Evolutionary conservation across 2,888 invertebrate genomes (phyloP).

Genomic region (Noctua pronuba): DNA sequence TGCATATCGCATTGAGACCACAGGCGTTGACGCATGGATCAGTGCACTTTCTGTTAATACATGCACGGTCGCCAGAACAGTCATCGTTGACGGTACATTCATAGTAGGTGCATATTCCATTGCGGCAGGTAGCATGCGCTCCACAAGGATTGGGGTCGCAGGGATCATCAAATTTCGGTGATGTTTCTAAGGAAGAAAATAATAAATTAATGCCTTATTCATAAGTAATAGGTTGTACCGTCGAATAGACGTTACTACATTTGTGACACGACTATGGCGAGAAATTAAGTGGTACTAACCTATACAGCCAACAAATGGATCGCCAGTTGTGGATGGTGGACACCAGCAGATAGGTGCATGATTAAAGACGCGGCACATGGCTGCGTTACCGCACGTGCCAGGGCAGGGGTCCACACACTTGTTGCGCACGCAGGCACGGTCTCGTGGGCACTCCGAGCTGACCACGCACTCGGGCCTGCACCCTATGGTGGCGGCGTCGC

Average conservation of each 20-base stretch:
- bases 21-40: constrained; percentile 96
- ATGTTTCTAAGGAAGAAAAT: constrained; percentile 71
- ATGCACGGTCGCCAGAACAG: constrained; percentile 95
- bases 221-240: background rate
- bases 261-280: background rate
- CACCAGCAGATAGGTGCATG: constrained; percentile 94
- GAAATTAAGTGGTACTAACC: constrained; percentile 64
- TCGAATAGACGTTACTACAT: background rate
- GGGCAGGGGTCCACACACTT: constrained; percentile 95
- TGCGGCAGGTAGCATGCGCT: constrained; percentile 92
- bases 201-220: background rate
- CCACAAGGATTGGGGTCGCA: constrained; percentile 94
- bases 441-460: constrained; percentile 94
- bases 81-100: constrained; percentile 97
- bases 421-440: constrained; percentile 94
- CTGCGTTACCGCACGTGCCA: constrained; percentile 95
- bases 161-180: constrained; percentile 88
- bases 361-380: constrained; percentile 92
- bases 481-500: constrained; percentile 93
- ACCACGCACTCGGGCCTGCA: constrained; percentile 96
- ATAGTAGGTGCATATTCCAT: constrained; percentile 93
- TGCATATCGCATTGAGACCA: constrained; percentile 96
- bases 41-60: constrained; percentile 95
- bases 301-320: constrained; percentile 94
- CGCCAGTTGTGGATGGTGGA: constrained; percentile 93